phyloP scores from a whole-genome alignment of 1,140 invertebrate genomes.

The Heliothis virescens region DNA sequence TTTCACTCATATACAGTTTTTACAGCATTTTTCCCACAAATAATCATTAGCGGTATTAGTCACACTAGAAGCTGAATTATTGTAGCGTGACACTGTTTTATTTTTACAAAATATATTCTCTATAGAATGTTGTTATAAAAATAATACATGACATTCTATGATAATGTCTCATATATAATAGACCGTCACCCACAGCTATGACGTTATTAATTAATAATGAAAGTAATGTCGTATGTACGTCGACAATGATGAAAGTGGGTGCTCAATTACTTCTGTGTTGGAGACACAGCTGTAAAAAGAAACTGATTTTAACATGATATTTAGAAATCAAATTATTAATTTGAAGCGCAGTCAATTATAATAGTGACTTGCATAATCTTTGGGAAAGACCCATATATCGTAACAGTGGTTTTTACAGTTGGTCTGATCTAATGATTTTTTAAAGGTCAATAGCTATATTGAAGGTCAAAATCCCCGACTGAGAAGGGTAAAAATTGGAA shows the following conservation, averaged over 20 bases:
- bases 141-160: neutral
- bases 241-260: neutral
- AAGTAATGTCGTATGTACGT: neutral
- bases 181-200: neutral
- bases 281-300: too few relatives aligned
- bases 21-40: too few relatives aligned
- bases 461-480: neutral
- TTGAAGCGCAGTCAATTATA: neutral
- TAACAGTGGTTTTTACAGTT: too few relatives aligned
- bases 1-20: too few relatives aligned
- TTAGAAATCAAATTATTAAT: neutral
- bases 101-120: too few relatives aligned
- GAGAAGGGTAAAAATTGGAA: neutral
- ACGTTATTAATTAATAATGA: neutral
- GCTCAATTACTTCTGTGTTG: neutral
- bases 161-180: conserved; percentile 8
- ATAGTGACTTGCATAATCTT: too few relatives aligned
- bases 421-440: too few relatives aligned
- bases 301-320: neutral
- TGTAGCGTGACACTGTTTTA: too few relatives aligned
- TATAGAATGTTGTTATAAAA: neutral
- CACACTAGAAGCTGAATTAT: too few relatives aligned
- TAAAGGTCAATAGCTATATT: too few relatives aligned
- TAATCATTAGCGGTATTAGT: too few relatives aligned
- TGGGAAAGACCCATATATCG: too few relatives aligned